Conservation (phyloP, 2,797 vertebrate species). For the Darevskia mixta region DNA sequence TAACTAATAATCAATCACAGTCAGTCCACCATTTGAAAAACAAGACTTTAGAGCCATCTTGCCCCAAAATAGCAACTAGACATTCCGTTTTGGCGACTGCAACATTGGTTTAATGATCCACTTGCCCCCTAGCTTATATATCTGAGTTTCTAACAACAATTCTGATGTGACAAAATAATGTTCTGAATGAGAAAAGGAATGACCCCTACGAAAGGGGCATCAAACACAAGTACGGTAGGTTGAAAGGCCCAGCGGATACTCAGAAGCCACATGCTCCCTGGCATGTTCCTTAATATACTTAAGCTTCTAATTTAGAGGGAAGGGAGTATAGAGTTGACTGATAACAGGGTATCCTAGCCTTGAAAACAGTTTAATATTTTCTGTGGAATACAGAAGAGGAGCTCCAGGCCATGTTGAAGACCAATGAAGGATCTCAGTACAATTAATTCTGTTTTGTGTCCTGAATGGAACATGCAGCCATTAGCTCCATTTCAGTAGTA, state of each 20-base stretch:
- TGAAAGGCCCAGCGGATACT: not conserved
- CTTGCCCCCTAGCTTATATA: too few relatives aligned
- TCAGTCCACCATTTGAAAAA: too few relatives aligned
- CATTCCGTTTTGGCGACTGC: too few relatives aligned
- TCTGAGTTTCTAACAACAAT: not conserved
- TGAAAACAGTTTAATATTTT: not conserved
- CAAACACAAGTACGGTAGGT: not conserved
- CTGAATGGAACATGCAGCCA: not conserved
- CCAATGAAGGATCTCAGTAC: not conserved
- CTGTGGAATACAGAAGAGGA: not conserved
- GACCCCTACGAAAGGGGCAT: too few relatives aligned
- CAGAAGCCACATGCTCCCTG: not conserved
- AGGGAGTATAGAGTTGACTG: not conserved
- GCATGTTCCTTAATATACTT: not conserved
- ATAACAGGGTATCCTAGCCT: not conserved
- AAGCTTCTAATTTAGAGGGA: not conserved
- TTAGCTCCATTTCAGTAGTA: not conserved
- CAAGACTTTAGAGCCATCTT: too few relatives aligned
- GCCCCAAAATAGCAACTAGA: too few relatives aligned
- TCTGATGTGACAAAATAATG: not conserved
- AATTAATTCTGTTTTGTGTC: not conserved
- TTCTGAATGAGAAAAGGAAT: not conserved
- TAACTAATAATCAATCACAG: too few relatives aligned
- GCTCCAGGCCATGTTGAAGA: not conserved
- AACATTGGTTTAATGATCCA: too few relatives aligned